These are phyloP conservation scores for Characodon lateralis DNA, from an alignment of 2,797 vertebrate genomes.

Conservation along the genomic window DNA sequence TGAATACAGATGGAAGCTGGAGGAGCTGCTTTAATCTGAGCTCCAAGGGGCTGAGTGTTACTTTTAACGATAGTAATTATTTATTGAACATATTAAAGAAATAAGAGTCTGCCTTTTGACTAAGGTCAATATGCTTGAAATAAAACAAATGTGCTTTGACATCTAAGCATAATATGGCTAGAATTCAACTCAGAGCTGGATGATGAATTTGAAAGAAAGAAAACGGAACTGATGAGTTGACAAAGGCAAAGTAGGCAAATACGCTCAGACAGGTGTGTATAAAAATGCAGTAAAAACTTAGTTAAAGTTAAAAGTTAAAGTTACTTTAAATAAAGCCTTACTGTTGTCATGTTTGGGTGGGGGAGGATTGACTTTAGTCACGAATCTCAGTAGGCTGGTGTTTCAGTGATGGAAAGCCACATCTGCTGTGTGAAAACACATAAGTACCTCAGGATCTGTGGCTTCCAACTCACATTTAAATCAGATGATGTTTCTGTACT, in stretches of 20 bases:
- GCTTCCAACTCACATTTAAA: background rate
- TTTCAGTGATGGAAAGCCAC: background rate
- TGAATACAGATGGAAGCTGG: conserved; percentile 43
- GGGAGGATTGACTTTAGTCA: background rate
- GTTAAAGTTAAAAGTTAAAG: background rate
- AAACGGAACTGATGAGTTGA: background rate
- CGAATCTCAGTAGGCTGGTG: background rate
- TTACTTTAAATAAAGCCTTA: background rate
- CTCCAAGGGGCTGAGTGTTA: conserved; percentile 1
- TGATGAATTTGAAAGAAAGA: background rate
- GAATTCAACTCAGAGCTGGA: conserved; percentile 3
- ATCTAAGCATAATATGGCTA: conserved; percentile 10
- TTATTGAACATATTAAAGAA: conserved; percentile 23
- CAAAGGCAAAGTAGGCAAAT: background rate
- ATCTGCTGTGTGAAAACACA: background rate
- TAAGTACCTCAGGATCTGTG: background rate
- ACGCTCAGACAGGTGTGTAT: background rate
- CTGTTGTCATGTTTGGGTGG: background rate
- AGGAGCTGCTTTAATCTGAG: conserved; percentile 7
- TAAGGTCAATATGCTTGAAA: background rate
- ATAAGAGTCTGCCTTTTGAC: conserved; percentile 7
- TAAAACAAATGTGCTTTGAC: conserved; percentile 29
- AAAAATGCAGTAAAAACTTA: background rate
- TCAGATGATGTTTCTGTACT: background rate
- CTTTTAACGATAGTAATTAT: conserved; percentile 12